A percentile compares a stretch with the other conserved stretches of the same genome.
These are phyloP conservation scores for Thymelicus lineola DNA, from an alignment of 2,888 invertebrate species.

Conservation along the genomic window DNA sequence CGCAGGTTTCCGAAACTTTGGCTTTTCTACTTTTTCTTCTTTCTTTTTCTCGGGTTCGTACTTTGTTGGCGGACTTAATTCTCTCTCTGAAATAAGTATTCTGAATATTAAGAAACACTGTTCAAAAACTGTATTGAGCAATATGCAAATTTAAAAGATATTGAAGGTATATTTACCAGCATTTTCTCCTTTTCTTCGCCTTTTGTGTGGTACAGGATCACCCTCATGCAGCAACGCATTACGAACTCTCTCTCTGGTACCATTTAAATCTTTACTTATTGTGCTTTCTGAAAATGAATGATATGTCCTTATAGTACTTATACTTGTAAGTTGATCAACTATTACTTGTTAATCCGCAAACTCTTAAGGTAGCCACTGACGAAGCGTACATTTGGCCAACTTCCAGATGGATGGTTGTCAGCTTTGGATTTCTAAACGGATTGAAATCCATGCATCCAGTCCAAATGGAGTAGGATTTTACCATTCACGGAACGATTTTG, in stretches of 20 bases:
- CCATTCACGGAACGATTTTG: too few species aligned
- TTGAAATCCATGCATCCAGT: too few species aligned
- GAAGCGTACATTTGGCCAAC: too few species aligned
- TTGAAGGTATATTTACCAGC: constrained; percentile 53
- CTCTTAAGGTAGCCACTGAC: too few species aligned
- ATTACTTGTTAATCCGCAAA: too few species aligned
- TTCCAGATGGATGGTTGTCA: too few species aligned
- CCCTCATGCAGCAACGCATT: constrained; percentile 92
- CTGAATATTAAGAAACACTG: too few species aligned
- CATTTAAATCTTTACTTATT: constrained; percentile 79
- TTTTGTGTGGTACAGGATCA: constrained; percentile 87
- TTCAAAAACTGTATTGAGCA: neutral
- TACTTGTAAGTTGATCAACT: too few species aligned
- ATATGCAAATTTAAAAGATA: neutral
- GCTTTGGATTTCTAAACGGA: too few species aligned
- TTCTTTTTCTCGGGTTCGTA: constrained; percentile 71
- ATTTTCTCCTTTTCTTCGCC: constrained; percentile 74
- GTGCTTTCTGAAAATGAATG: constrained; percentile 53
- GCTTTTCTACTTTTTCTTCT: constrained; percentile 79
- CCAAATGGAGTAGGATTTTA: too few species aligned
- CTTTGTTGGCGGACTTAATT: constrained; percentile 65
- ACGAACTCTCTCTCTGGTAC: constrained; percentile 90
- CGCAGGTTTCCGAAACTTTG: constrained; percentile 85
- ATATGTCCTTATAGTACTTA: neutral
- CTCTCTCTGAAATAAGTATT: constrained; percentile 52